Evolutionary conservation across 2,113 vertebrate species (phyloP).

Genomic region (Oxygymnocypris stewartii): DNA sequence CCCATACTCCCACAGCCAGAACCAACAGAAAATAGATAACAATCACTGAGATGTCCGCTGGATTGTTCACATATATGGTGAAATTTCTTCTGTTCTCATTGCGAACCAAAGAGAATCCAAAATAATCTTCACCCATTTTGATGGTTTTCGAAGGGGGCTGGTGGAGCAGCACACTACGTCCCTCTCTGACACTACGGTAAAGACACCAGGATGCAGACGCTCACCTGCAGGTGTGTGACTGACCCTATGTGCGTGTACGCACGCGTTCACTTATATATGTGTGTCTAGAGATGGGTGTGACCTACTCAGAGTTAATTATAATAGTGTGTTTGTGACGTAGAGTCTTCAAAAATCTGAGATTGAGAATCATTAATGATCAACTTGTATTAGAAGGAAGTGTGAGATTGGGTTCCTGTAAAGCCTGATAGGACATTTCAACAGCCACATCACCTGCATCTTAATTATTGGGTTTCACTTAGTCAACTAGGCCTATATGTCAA

Average conservation of each 20-base stretch:
- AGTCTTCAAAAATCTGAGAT: slow-evolving; percentile 38
- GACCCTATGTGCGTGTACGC: neutral
- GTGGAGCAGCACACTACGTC: neutral
- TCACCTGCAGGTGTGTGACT: slow-evolving; percentile 30
- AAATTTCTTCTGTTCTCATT: neutral
- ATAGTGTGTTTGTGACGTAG: slow-evolving; percentile 3
- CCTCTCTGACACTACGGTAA: slow-evolving; percentile 7
- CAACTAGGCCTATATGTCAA: neutral
- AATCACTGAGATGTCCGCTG: slow-evolving; percentile 92
- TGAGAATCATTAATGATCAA: slow-evolving; percentile 53
- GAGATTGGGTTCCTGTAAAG: slow-evolving; percentile 5
- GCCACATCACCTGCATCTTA: slow-evolving; percentile 16
- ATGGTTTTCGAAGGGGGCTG: neutral
- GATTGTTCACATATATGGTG: slow-evolving; percentile 75
- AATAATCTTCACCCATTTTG: slow-evolving; percentile 69
- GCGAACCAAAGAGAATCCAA: slow-evolving; percentile 62
- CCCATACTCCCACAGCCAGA: slow-evolving; percentile 90
- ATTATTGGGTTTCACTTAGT: neutral
- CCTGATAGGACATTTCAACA: neutral
- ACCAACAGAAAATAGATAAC: slow-evolving; percentile 91
- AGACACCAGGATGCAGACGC: neutral
- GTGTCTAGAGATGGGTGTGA: slow-evolving; percentile 29
- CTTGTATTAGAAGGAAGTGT: slow-evolving; percentile 27
- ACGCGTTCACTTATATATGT: slow-evolving; percentile 7
- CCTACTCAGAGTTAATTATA: slow-evolving; percentile 44